phyloP scores from a whole-genome alignment of 2,888 invertebrate species.

The Vandiemenella viatica region DNA sequence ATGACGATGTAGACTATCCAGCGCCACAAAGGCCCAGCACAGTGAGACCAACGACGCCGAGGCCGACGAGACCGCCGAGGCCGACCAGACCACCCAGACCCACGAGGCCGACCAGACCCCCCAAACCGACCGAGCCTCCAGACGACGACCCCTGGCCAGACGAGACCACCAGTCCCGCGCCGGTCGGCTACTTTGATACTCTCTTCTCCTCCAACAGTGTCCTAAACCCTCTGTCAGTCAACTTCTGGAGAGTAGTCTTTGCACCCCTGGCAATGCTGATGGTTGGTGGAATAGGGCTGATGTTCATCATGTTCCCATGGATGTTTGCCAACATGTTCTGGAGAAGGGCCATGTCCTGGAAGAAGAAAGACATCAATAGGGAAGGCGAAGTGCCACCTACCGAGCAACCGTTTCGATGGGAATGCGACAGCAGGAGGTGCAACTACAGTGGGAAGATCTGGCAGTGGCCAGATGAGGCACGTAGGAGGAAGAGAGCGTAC shows the following conservation, averaged over 20 bases:
- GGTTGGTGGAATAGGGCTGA: conserved; percentile 42
- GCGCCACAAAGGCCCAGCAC: neutral
- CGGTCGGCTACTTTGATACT: neutral
- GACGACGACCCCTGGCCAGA: neutral
- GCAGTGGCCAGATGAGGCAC: no score
- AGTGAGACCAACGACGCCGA: neutral
- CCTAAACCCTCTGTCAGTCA: conserved; percentile 41
- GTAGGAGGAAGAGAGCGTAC: no score
- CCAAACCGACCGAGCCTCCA: conserved; percentile 8
- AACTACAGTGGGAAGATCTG: no score
- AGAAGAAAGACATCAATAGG: no score
- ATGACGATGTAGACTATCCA: neutral
- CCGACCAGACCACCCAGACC: neutral
- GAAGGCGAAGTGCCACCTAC: neutral
- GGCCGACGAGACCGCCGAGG: no score
- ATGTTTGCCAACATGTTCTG: neutral
- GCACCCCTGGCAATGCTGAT: conserved; percentile 48
- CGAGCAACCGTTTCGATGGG: no score
- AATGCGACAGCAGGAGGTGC: no score
- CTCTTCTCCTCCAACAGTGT: neutral
- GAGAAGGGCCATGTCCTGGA: neutral
- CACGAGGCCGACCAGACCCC: neutral
- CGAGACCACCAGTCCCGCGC: neutral
- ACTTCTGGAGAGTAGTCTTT: conserved; percentile 41
- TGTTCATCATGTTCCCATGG: conserved; percentile 40